phyloP scores from a whole-genome alignment of 2,888 invertebrate species.

The Eumerus sabulonum region DNA sequence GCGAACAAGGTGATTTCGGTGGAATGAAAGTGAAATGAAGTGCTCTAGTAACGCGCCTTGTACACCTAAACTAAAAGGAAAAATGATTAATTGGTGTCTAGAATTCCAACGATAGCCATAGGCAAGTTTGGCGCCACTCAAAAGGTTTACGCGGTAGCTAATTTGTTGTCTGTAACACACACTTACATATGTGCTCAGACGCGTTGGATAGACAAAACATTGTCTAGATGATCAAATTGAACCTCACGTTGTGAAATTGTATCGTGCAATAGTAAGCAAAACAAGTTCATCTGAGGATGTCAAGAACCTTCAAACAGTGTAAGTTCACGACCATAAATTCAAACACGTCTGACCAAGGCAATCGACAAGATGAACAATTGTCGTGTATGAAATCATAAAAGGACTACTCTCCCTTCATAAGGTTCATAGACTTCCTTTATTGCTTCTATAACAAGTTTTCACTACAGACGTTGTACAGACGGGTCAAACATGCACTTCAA shows the following conservation, averaged over 20 bases:
- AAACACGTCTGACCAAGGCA: conserved; percentile 36
- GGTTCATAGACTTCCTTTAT: conserved; percentile 60
- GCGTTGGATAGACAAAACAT: too few relatives aligned
- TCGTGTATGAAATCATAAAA: conserved; percentile 34
- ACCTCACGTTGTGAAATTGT: too few relatives aligned
- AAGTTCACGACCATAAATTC: conserved; percentile 33
- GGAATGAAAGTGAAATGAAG: conserved; percentile 4
- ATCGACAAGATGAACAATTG: conserved; percentile 44
- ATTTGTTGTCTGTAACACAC: too few relatives aligned
- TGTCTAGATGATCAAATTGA: too few relatives aligned
- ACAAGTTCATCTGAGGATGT: conserved; percentile 48
- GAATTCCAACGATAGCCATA: conserved; percentile 28
- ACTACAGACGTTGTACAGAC: conserved; percentile 5
- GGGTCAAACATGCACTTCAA: conserved; percentile 4
- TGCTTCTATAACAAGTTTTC: conserved; percentile 35
- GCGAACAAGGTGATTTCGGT: conserved; percentile 6
- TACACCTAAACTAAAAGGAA: conserved; percentile 17
- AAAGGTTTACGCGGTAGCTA: too few relatives aligned
- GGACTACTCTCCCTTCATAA: conserved; percentile 57
- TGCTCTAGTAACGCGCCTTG: conserved; percentile 10
- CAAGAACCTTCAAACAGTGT: conserved; percentile 50
- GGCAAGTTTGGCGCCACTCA: too few relatives aligned
- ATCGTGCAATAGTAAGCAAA: conserved; percentile 17
- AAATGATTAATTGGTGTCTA: conserved; percentile 48
- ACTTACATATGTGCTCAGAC: too few relatives aligned